Evolutionary conservation across 2,888 invertebrate species (phyloP).

Genomic region (Brenthis hecate): DNA sequence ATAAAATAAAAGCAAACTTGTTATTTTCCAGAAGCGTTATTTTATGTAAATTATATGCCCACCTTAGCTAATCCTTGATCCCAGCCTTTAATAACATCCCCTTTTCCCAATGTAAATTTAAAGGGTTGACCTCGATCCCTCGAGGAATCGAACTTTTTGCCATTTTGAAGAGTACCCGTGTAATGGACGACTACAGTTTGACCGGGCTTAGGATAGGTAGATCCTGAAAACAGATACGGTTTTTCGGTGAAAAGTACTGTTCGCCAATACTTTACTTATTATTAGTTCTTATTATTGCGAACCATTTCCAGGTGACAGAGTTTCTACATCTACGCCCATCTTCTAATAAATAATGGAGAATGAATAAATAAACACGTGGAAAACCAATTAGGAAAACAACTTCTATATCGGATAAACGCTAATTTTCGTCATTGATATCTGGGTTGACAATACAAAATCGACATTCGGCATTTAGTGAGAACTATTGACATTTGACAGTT

Average conservation of each 20-base stretch:
- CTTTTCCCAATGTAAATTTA: constrained; percentile 95
- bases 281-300: constrained; percentile 25
- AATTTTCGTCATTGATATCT: too few relatives aligned
- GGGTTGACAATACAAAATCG: not conserved
- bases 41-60: constrained; percentile 38
- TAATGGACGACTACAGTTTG: constrained; percentile 98
- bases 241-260: not conserved
- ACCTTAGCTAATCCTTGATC: constrained; percentile 97
- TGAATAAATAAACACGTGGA: constrained; percentile 11
- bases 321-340: constrained; percentile 76
- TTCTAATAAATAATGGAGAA: constrained; percentile 17
- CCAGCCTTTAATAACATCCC: constrained; percentile 99
- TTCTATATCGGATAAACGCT: not conserved
- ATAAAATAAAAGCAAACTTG: not conserved
- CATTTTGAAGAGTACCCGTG: constrained; percentile 94
- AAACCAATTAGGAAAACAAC: constrained; percentile 4
- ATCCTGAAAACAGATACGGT: constrained; percentile 81
- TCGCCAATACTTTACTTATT: not conserved
- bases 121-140: constrained; percentile 96
- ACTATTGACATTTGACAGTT: too few relatives aligned
- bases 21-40: not conserved
- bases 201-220: constrained; percentile 95
- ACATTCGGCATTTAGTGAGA: too few relatives aligned
- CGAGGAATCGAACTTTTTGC: constrained; percentile 97
- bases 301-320: constrained; percentile 71